Evolutionary conservation across 2,888 invertebrate genomes (phyloP).

Genomic region (Nematopogon swammerdamellus): DNA sequence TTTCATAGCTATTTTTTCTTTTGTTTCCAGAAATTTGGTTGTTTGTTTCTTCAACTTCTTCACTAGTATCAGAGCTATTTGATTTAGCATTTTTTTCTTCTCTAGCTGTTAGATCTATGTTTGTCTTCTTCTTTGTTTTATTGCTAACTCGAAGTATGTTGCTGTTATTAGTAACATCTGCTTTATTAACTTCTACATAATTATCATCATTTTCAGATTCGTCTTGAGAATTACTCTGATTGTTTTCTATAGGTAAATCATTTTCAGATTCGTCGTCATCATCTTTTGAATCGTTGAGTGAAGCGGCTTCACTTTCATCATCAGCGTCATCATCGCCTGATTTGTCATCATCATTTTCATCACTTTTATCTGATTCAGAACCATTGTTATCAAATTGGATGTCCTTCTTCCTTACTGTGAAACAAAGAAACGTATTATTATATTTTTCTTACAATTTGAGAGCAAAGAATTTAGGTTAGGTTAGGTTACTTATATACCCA

Average conservation of each 20-base stretch:
- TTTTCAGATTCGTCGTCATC: slow-evolving; percentile 14
- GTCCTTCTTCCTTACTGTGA: background rate
- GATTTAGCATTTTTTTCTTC: slow-evolving; percentile 9
- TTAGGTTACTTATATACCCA: no score
- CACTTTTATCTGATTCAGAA: slow-evolving; percentile 5
- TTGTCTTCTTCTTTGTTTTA: no score
- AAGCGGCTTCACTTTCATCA: slow-evolving; percentile 15
- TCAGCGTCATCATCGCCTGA: slow-evolving; percentile 13
- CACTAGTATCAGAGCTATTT: background rate
- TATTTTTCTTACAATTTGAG: no score
- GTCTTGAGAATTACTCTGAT: slow-evolving; percentile 10
- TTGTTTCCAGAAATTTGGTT: no score
- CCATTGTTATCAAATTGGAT: background rate
- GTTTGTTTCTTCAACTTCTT: slow-evolving; percentile 1
- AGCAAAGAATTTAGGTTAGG: no score
- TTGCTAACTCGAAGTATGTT: background rate
- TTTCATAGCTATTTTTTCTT: background rate
- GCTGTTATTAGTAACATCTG: background rate
- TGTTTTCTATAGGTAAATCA: background rate
- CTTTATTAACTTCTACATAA: background rate
- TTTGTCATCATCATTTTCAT: slow-evolving; percentile 16
- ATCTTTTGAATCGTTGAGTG: slow-evolving; percentile 14
- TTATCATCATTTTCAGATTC: slow-evolving; percentile 9
- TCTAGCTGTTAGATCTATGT: slow-evolving; percentile 4
- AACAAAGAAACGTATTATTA: slow-evolving; percentile 2